These are phyloP conservation scores for Antigone vipio DNA, from an alignment of 2,113 vertebrate species.

Conservation along the genomic window DNA sequence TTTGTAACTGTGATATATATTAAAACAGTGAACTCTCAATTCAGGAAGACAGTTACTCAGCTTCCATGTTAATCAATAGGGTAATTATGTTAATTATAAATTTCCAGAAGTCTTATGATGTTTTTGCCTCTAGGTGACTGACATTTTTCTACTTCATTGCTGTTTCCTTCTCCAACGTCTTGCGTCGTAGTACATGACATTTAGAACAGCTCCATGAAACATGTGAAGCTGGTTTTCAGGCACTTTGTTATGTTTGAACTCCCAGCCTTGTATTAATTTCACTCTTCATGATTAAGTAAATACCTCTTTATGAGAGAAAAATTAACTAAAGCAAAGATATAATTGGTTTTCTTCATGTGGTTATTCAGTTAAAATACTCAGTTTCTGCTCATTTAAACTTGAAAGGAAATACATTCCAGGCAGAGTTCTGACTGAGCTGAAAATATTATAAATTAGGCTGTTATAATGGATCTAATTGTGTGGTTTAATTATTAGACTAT, in stretches of 20 bases:
- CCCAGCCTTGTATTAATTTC: slow-evolving; percentile 35
- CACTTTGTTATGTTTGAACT: not conserved
- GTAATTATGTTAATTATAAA: not conserved
- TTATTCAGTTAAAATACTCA: slow-evolving; percentile 55
- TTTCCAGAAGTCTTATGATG: not conserved
- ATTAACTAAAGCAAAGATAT: slow-evolving; percentile 46
- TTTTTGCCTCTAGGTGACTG: not conserved
- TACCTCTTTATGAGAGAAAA: slow-evolving; percentile 40
- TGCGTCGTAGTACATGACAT: fast-evolving
- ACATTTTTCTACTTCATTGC: not conserved
- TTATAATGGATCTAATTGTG: slow-evolving; percentile 19
- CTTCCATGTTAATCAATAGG: not conserved
- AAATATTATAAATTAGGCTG: slow-evolving; percentile 41
- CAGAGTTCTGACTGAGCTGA: slow-evolving; percentile 22
- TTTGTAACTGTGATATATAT: not conserved
- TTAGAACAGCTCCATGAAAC: not conserved
- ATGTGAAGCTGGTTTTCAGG: not conserved
- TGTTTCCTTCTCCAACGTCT: not conserved
- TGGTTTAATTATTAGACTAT: slow-evolving; percentile 55
- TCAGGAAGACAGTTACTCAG: not conserved
- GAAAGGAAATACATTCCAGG: slow-evolving; percentile 54
- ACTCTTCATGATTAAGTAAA: slow-evolving; percentile 37
- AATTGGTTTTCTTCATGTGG: slow-evolving; percentile 37
- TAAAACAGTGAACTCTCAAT: not conserved
- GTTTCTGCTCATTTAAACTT: slow-evolving; percentile 55